Evolutionary conservation across 2,888 invertebrate genomes (phyloP), one percentile per base, ranked within the genome.

Genomic region (Drosophila differens): DNA sequence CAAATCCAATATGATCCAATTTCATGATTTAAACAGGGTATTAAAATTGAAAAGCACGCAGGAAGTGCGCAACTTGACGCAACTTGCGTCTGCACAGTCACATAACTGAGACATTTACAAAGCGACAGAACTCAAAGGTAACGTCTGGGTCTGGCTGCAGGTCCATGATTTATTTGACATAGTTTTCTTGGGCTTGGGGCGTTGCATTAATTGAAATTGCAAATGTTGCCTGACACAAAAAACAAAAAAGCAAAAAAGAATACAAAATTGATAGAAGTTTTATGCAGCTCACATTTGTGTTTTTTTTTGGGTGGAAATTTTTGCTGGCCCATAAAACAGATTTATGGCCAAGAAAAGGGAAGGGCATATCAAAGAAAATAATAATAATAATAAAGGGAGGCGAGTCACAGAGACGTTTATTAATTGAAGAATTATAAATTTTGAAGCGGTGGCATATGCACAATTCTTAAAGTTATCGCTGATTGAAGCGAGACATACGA

Each of bases 91-190:
- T 69, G 65, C 61, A 54, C 70, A 79, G 62, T 72, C 82, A 55
- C 70, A 75, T 70, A 82, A 69, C 82, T 67, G 79, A 80, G 79
- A 72, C 71, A 69, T 78, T 72, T 67, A 49, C 63, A 64, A 61
- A 59, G 69, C 49, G 33, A 70, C 58, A 62, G 49, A 53, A 54
- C 35, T 44, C 51, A 55, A 39, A 75, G 61, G 60, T 68, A 65
- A 62, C 16, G 49, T 63, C 59, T 44, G 44, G 33, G 59, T 58
- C 49, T 44, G 52, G 35, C 33, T 54, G 64, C 61, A 58, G 52
- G 65, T 78, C 74, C 79, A 81, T 92, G 92, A 92, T 92, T 92
- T 92, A 92, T 92, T 85, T 91, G 87, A 90, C 91, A 91, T 82
- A 91, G 80, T 91, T 90, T 80, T 75, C 53, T 76, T 25, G 66